phyloP scores from a whole-genome alignment of 1,140 invertebrate species.

The Tetramorium parvispinum region DNA sequence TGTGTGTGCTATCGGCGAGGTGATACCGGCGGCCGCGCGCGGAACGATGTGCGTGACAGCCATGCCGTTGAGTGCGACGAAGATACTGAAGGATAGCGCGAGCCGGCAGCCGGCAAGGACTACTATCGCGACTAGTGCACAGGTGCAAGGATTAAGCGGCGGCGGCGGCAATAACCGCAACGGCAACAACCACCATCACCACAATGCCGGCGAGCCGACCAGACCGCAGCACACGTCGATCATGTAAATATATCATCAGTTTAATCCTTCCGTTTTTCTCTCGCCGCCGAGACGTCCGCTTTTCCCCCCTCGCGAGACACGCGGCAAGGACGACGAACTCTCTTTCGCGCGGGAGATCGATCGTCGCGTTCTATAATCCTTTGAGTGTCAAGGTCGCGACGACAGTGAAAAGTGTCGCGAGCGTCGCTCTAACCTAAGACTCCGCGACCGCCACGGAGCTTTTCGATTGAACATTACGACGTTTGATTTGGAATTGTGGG shows the following conservation, averaged over 20 bases:
- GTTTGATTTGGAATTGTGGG: neutral
- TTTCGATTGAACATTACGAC: neutral
- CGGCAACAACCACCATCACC: conserved; percentile 28
- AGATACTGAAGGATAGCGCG: conserved; percentile 82
- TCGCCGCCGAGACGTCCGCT: neutral
- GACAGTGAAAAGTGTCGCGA: conserved; percentile 46
- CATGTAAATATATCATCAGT: conserved; percentile 81
- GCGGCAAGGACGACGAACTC: conserved; percentile 43
- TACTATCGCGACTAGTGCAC: conserved; percentile 76
- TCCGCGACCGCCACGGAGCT: too few relatives aligned
- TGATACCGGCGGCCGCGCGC: conserved; percentile 51
- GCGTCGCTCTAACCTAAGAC: neutral
- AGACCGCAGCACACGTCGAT: conserved; percentile 84
- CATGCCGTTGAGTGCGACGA: conserved; percentile 81
- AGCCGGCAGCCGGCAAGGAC: conserved; percentile 74
- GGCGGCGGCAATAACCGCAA: conserved; percentile 62
- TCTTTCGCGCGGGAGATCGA: conserved; percentile 27
- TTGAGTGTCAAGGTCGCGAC: conserved; percentile 50
- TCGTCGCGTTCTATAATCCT: conserved; percentile 38
- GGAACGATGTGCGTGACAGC: conserved; percentile 83
- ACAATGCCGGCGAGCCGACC: conserved; percentile 68
- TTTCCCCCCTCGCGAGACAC: neutral
- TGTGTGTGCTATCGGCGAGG: conserved; percentile 57
- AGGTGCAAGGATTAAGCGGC: conserved; percentile 75
- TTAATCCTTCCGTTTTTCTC: conserved; percentile 23